Base-by-base conservation (phyloP, 2,113 vertebrate genomes). In the Trichomycterus rosablanca region DNA sequence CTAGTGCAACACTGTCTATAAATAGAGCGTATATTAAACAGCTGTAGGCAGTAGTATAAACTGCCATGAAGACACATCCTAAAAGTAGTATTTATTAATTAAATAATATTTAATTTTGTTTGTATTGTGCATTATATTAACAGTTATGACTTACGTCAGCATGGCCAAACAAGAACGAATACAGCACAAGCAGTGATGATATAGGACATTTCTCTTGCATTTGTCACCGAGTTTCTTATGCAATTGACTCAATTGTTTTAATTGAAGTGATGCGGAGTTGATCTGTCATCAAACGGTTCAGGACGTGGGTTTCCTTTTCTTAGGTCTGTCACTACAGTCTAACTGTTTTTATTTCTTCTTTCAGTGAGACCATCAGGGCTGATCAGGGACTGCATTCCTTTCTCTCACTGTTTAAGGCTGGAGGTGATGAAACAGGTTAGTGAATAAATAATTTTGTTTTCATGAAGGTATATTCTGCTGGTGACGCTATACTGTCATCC, bases 401-500 rank as follows among this genome's bases (percentile, higher is more conserved):
- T 68, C 54, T 66, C 45, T 5, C 40, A 54, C 71, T 75, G 73
- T 66, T 73, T 63, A 66, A 71, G 60, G 28, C 28, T 45, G 26
- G 48, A 81, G 70, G 75, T 81, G 81, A 81, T 83, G 78, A 84
- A 73, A 72, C 56, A 70, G 19, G 43, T 73, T 57, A 75, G 74
- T 22, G 34, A 75, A 63, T 55, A 61, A 72, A 62, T 68, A 44
- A 53, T 34, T 74, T 57, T 63, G 64, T 61, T 11, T 12, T 22
- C 18, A 49, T 45, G 56, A 28, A 55, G 50, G 50, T 43, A 44
- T 50, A 59, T n/a, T n/a, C n/a, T n/a, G n/a, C n/a, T n/a, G n/a
- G n/a, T n/a, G n/a, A n/a, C n/a, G n/a, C n/a, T n/a, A 32, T 23
- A n/a, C 9, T 60, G 35, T 50, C 42, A 65, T 51, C 37, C 20